These are phyloP conservation scores for Podarcis lilfordi DNA, from an alignment of 2,797 vertebrate genomes.

Conservation along the genomic window DNA sequence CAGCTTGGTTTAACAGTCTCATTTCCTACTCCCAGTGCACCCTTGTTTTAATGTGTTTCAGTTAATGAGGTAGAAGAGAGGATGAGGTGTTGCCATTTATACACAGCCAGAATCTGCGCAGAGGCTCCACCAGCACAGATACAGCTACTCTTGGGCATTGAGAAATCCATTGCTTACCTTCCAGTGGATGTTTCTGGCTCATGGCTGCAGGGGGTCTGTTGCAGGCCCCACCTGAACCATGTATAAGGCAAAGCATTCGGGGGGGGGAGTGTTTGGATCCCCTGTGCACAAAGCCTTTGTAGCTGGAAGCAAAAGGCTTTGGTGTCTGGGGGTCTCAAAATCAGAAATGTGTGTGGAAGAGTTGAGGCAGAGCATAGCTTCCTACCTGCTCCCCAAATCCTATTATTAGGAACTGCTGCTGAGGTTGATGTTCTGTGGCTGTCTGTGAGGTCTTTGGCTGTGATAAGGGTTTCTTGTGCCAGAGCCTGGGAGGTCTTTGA, in stretches of 20 bases:
- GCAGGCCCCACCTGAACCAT: neutral
- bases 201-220: neutral
- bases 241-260: neutral
- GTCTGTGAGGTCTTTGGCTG: too few relatives aligned
- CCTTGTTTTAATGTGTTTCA: conserved; percentile 82
- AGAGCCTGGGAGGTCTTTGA: neutral
- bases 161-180: too few relatives aligned
- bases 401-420: neutral
- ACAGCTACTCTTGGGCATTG: too few relatives aligned
- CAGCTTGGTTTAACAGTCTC: conserved; percentile 82
- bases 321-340: neutral
- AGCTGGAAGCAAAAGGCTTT: neutral
- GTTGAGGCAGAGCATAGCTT: neutral
- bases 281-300: neutral
- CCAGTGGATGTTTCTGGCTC: neutral
- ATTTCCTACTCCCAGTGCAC: conserved; percentile 81
- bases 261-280: too few relatives aligned
- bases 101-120: conserved; percentile 65
- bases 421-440: neutral
- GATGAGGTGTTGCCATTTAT: conserved; percentile 78
- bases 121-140: conserved; percentile 30
- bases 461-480: neutral
- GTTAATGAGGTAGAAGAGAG: conserved; percentile 83
- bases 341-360: neutral
- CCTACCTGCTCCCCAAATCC: neutral